Conservation (phyloP, 1,140 invertebrate genomes). For the Coptotermes formosanus region DNA sequence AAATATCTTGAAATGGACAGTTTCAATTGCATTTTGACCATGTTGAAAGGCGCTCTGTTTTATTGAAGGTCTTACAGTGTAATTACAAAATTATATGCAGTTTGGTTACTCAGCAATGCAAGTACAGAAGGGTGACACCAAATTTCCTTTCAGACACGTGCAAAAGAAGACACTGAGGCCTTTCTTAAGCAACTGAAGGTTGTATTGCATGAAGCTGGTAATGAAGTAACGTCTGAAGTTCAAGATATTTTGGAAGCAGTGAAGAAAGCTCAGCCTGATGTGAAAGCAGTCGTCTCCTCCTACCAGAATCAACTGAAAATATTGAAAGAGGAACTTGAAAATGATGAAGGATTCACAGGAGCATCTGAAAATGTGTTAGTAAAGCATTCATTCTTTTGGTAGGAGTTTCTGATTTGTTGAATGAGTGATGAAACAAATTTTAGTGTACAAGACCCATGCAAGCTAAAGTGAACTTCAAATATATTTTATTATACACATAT, state of each 20-base stretch:
- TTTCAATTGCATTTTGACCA: too few relatives aligned
- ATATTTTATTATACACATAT: too few relatives aligned
- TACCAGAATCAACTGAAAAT: conserved; percentile 28
- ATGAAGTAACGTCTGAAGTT: conserved; percentile 45
- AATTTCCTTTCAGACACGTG: not conserved
- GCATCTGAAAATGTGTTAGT: conserved; percentile 29
- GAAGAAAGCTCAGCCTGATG: conserved; percentile 59
- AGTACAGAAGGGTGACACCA: too few relatives aligned
- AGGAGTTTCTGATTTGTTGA: too few relatives aligned
- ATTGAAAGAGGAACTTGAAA: conserved; percentile 23
- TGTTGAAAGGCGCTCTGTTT: too few relatives aligned
- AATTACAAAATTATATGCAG: too few relatives aligned
- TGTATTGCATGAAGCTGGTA: conserved; percentile 45
- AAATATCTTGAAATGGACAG: too few relatives aligned
- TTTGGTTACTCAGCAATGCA: too few relatives aligned
- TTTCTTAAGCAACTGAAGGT: conserved; percentile 46
- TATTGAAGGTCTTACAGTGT: too few relatives aligned
- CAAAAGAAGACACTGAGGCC: conserved; percentile 33
- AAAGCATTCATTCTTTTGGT: not conserved
- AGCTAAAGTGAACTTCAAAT: too few relatives aligned
- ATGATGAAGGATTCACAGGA: conserved; percentile 25
- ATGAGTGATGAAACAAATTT: too few relatives aligned
- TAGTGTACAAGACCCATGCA: too few relatives aligned
- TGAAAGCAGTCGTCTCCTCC: conserved; percentile 47
- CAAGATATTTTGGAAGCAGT: conserved; percentile 50